Evolutionary conservation across 2,113 vertebrate genomes (phyloP).

Genomic region (Callithrix jacchus): DNA sequence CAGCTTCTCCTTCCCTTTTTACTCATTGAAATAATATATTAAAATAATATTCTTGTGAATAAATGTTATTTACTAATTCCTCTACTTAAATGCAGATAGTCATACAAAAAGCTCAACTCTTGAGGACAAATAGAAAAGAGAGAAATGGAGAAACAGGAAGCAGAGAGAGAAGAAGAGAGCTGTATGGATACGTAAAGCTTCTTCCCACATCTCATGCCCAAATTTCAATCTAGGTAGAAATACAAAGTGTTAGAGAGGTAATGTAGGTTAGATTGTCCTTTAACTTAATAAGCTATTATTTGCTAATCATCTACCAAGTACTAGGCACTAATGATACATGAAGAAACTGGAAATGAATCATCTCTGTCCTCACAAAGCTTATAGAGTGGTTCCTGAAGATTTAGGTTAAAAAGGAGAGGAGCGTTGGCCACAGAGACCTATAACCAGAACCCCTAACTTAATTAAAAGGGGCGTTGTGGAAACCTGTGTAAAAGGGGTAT

Average conservation of each 20-base stretch:
- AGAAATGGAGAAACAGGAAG: background rate
- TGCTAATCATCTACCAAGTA: background rate
- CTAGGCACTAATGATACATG: background rate
- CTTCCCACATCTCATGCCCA: too few species aligned
- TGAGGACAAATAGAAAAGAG: background rate
- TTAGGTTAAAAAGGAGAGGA: background rate
- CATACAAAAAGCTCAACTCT: background rate
- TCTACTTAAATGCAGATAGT: background rate
- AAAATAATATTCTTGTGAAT: background rate
- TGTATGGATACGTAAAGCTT: background rate
- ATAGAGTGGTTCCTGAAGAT: background rate
- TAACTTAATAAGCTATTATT: background rate
- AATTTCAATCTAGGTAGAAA: background rate
- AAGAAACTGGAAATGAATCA: background rate
- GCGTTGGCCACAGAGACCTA: background rate
- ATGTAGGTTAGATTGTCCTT: background rate
- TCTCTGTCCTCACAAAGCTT: background rate
- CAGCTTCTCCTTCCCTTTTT: background rate
- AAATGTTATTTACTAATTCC: background rate
- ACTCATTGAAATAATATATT: background rate
- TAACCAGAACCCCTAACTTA: background rate
- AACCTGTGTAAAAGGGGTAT: background rate
- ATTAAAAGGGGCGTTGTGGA: background rate
- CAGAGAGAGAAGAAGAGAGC: background rate
- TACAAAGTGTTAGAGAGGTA: background rate